A percentile compares a stretch with the other conserved stretches of the same genome.
Evolutionary conservation across 2,113 vertebrate genomes (phyloP).

Genomic region (Callipepla squamata): DNA sequence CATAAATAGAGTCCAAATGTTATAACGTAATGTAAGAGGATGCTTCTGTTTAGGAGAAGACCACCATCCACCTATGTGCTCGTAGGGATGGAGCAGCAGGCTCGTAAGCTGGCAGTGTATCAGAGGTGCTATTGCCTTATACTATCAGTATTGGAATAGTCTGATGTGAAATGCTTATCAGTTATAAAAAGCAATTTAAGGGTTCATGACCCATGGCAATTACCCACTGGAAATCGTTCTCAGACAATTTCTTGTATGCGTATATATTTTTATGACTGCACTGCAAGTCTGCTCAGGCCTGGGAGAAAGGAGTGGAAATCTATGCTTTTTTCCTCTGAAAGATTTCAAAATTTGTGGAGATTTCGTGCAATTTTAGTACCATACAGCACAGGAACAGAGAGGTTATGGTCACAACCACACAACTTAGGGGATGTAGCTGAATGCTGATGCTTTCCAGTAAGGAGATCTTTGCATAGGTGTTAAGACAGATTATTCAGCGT

Average conservation of each 20-base stretch:
- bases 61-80: neutral
- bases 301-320: neutral
- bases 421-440: neutral
- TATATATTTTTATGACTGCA: neutral
- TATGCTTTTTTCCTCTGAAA: neutral
- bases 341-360: rapidly evolving
- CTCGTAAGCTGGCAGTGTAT: neutral
- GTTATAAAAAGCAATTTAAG: neutral
- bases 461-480: neutral
- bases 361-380: neutral
- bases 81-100: neutral
- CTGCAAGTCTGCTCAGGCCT: neutral
- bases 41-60: neutral
- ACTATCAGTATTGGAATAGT: neutral
- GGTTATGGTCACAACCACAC: neutral
- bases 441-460: neutral
- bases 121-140: neutral
- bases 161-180: neutral
- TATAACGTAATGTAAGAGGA: constrained; percentile 1
- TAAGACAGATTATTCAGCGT: neutral
- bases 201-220: neutral
- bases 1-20: constrained; percentile 62
- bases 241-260: neutral
- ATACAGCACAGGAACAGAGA: neutral
- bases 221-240: neutral